Percentiles rank a stretch among this genome's conserved stretches.
Conservation (phyloP, 2,797 vertebrate species). For the Phoxinus dragarum region DNA sequence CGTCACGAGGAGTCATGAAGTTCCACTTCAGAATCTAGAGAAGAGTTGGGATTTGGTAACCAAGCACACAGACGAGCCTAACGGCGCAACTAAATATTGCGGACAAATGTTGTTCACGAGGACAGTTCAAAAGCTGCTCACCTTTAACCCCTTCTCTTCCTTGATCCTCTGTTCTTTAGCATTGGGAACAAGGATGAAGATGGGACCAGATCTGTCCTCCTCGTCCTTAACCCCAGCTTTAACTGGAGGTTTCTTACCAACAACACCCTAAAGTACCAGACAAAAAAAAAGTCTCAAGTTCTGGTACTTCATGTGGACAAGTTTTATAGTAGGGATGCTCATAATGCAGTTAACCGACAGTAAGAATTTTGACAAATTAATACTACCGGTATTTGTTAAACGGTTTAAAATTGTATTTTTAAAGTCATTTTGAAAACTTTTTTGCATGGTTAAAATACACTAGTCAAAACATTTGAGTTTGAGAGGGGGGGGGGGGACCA, state of each 20-base stretch:
- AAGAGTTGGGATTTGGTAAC: background rate
- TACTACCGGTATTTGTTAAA: no score
- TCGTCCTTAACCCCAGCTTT: conserved; percentile 90
- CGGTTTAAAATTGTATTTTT: no score
- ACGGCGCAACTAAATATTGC: background rate
- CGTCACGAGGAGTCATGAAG: conserved; percentile 94
- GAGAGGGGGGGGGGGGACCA: no score
- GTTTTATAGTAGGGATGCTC: no score
- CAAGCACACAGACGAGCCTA: background rate
- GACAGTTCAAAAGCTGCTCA: conserved; percentile 62
- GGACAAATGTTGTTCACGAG: background rate
- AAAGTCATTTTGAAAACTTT: no score
- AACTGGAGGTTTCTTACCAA: conserved; percentile 87
- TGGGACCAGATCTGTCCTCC: conserved; percentile 91
- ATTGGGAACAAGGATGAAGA: conserved; percentile 90
- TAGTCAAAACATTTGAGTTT: no score
- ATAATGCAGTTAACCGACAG: no score
- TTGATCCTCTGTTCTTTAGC: conserved; percentile 96
- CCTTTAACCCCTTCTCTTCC: conserved; percentile 95
- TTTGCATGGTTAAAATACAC: no score
- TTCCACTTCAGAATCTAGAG: conserved; percentile 96
- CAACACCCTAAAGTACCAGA: conserved; percentile 74
- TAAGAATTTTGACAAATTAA: no score
- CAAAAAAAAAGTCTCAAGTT: no score
- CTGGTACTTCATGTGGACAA: background rate